Percentiles rank a stretch among this genome's conserved stretches.
These are phyloP conservation scores for Sphecodes monilicornis DNA, from an alignment of 2,888 invertebrate species.

Conservation along the genomic window DNA sequence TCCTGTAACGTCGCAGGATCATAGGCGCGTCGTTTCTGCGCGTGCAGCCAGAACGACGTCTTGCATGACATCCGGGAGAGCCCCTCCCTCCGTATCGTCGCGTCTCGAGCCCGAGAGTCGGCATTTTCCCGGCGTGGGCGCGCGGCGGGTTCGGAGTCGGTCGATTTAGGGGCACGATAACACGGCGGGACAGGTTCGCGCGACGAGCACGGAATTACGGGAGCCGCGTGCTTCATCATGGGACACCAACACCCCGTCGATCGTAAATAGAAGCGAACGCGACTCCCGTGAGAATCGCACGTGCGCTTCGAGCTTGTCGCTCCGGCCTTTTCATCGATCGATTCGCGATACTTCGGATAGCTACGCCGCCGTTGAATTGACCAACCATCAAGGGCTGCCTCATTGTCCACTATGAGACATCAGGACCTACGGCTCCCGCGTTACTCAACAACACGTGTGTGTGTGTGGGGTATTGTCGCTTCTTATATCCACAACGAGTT, in stretches of 20 bases:
- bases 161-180: conserved; percentile 28
- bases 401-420: neutral
- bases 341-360: neutral
- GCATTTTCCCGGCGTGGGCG: conserved; percentile 6
- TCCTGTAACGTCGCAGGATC: conserved; percentile 53
- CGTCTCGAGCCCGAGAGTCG: neutral
- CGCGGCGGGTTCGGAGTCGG: neutral
- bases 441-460: too few species aligned
- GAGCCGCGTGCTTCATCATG: conserved; percentile 10
- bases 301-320: neutral
- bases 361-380: neutral
- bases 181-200: neutral
- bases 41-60: conserved; percentile 50
- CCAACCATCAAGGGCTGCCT: neutral
- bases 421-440: too few species aligned
- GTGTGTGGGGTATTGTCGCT: too few species aligned
- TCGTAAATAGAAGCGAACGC: conserved; percentile 34
- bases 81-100: neutral
- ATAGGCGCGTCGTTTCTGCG: conserved; percentile 60
- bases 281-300: conserved; percentile 2
- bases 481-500: too few species aligned
- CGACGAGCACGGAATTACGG: neutral
- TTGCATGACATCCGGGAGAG: conserved; percentile 67
- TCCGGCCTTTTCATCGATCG: neutral
- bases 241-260: neutral